Conservation (phyloP, 2,797 vertebrate genomes). For the Microctenopoma stevenorrisi region DNA sequence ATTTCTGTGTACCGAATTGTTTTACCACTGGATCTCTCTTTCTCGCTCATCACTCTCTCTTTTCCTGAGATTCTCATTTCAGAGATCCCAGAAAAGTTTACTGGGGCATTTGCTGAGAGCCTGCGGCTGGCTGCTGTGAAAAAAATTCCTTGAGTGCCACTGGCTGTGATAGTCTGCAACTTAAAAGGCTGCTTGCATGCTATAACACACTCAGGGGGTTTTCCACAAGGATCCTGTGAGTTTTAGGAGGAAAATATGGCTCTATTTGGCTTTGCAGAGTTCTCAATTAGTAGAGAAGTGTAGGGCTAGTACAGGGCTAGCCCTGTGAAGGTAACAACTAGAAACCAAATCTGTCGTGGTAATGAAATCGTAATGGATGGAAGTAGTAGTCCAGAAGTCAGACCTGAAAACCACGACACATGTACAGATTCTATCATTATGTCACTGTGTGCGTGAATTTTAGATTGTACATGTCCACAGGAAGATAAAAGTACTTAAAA, state of each 20-base stretch:
- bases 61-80: slow-evolving; percentile 36
- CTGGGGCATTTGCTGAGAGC: slow-evolving; percentile 15
- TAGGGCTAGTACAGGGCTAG: slow-evolving; percentile 9
- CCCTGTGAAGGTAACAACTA: slow-evolving; percentile 21
- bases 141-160: slow-evolving; percentile 35
- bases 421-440: neutral
- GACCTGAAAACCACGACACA: neutral
- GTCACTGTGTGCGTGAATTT: neutral
- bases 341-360: neutral
- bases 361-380: neutral
- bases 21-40: neutral
- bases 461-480: neutral
- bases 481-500: neutral
- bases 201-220: slow-evolving; percentile 54
- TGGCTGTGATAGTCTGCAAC: slow-evolving; percentile 35
- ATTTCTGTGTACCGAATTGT: neutral
- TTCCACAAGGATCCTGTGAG: slow-evolving; percentile 30
- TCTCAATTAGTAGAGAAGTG: slow-evolving; percentile 54
- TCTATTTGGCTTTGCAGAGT: slow-evolving; percentile 58
- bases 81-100: slow-evolving; percentile 27
- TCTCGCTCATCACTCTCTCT: neutral
- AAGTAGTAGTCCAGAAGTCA: neutral
- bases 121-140: slow-evolving; percentile 26
- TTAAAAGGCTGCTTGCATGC: slow-evolving; percentile 53
- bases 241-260: slow-evolving; percentile 33